Evolutionary conservation across 2,797 vertebrate species (phyloP).

Genomic region (Dendrocincla tyrannina): DNA sequence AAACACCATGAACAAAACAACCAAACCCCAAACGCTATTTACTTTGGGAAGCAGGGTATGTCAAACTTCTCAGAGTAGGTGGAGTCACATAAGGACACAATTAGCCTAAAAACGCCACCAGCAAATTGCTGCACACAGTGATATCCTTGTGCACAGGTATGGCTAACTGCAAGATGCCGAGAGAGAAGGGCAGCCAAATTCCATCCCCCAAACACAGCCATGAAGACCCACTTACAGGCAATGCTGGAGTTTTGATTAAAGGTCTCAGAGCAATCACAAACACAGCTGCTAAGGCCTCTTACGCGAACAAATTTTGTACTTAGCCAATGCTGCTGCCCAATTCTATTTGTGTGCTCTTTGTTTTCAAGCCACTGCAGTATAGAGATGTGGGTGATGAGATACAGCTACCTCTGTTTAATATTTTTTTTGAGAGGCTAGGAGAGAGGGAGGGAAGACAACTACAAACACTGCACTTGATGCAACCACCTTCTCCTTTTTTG

Average conservation of each 20-base stretch:
- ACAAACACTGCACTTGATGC: neutral
- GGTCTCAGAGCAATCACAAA: neutral
- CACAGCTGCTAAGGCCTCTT: neutral
- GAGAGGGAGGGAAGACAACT: neutral
- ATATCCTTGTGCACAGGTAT: accelerated
- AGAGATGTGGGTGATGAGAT: neutral
- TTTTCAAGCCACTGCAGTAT: neutral
- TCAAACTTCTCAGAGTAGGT: slow-evolving; percentile 30
- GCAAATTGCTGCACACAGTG: neutral
- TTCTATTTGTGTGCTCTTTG: neutral
- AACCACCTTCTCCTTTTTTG: neutral
- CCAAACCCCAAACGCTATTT: slow-evolving; percentile 43
- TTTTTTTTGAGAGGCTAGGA: neutral
- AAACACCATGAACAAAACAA: slow-evolving; percentile 40
- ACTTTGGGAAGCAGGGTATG: slow-evolving; percentile 24
- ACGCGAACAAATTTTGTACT: neutral
- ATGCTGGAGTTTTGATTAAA: neutral
- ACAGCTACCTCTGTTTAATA: neutral
- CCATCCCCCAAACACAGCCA: accelerated
- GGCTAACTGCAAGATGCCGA: neutral
- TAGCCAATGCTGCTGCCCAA: neutral
- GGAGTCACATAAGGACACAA: slow-evolving; percentile 36
- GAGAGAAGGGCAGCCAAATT: neutral
- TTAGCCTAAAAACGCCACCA: neutral
- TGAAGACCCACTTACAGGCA: neutral